These are phyloP conservation scores for Coenobita brevimanus DNA, from an alignment of 1,140 invertebrate species.

Conservation along the genomic window DNA sequence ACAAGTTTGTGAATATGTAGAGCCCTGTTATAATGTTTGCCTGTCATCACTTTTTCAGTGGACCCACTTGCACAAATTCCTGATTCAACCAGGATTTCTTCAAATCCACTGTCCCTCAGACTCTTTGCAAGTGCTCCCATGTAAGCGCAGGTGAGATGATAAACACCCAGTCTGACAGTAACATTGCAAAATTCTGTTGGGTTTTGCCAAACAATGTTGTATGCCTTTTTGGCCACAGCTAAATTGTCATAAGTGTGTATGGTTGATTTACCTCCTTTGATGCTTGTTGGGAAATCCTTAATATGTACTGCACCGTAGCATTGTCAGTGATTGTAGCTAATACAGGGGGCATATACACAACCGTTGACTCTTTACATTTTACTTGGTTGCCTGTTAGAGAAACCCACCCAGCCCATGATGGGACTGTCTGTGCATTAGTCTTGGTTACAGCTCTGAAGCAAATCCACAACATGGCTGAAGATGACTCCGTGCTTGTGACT, in stretches of 20 bases:
- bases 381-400: slow-evolving; percentile 10
- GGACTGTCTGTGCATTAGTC: not conserved
- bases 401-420: slow-evolving; percentile 34
- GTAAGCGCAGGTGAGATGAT: not conserved
- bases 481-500: not conserved
- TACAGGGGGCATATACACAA: not conserved
- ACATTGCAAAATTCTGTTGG: slow-evolving; percentile 3
- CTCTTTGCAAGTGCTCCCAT: slow-evolving; percentile 10
- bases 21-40: slow-evolving; percentile 25
- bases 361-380: not conserved
- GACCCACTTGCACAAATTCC: slow-evolving; percentile 12
- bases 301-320: slow-evolving; percentile 19
- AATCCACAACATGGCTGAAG: slow-evolving; percentile 9
- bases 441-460: not conserved
- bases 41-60: not conserved
- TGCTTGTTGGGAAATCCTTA: slow-evolving; percentile 22
- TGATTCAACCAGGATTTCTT: not conserved
- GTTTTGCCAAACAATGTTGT: slow-evolving; percentile 3
- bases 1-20: slow-evolving; percentile 14
- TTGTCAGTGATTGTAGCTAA: slow-evolving; percentile 23
- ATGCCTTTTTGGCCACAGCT: slow-evolving; percentile 27
- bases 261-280: not conserved
- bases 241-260: not conserved
- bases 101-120: slow-evolving; percentile 15
- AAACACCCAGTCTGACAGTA: not conserved